A percentile compares a stretch with the other conserved stretches of the same genome.
Conservation (phyloP, 1,140 invertebrate genomes). For the Macrobrachium nipponense region DNA sequence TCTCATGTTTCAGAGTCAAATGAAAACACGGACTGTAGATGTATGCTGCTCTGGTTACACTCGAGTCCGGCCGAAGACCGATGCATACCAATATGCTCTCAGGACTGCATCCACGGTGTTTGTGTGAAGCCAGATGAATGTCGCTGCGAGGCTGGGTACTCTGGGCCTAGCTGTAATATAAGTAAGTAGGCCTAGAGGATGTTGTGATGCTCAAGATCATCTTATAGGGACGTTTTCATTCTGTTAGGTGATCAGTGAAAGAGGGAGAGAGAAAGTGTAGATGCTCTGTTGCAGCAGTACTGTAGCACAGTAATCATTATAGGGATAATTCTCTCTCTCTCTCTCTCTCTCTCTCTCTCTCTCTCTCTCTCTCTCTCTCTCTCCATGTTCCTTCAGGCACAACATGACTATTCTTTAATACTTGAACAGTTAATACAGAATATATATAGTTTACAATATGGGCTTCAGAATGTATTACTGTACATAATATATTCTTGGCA, state of each 20-base stretch:
- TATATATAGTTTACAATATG: too few species aligned
- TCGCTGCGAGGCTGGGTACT: conserved; percentile 87
- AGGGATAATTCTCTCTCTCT: too few species aligned
- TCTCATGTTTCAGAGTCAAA: conserved; percentile 73
- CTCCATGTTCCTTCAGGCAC: too few species aligned
- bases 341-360: too few species aligned
- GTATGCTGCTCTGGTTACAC: conserved; percentile 88
- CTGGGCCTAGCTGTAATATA: conserved; percentile 87
- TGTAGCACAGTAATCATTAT: too few species aligned
- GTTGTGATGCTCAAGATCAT: conserved; percentile 42
- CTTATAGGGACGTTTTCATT: background rate
- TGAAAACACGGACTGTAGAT: conserved; percentile 81
- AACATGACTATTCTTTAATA: too few species aligned
- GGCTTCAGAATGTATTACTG: too few species aligned
- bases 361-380: too few species aligned
- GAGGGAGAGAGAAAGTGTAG: too few species aligned
- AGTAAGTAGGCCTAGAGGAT: conserved; percentile 75
- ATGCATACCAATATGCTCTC: conserved; percentile 83
- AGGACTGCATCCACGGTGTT: conserved; percentile 84
- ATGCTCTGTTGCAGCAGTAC: too few species aligned
- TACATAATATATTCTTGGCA: too few species aligned
- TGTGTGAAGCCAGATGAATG: conserved; percentile 88
- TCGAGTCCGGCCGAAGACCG: conserved; percentile 73
- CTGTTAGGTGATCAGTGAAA: background rate
- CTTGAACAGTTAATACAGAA: too few species aligned